phyloP scores from a whole-genome alignment of 2,113 vertebrate genomes.

The Prionailurus bengalensis region DNA sequence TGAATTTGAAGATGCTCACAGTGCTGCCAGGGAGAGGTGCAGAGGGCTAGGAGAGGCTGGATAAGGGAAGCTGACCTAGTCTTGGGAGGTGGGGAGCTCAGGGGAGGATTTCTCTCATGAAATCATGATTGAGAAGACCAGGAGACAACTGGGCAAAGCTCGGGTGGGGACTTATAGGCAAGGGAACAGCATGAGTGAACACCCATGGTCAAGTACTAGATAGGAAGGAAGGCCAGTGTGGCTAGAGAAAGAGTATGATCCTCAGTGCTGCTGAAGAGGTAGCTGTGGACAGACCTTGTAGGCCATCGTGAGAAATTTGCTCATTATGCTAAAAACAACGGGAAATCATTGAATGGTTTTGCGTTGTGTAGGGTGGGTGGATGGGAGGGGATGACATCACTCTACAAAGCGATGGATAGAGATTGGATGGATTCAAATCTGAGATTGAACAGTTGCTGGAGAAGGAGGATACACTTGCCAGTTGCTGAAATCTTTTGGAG shows the following conservation, averaged over 20 bases:
- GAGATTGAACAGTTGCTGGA: not conserved
- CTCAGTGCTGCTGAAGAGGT: not conserved
- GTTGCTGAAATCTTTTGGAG: not conserved
- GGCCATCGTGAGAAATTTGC: not conserved
- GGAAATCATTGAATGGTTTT: not conserved
- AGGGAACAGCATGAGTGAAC: not conserved
- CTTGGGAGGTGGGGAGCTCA: not conserved
- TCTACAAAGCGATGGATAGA: not conserved
- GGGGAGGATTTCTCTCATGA: not conserved
- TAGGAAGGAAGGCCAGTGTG: not conserved
- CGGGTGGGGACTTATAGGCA: not conserved
- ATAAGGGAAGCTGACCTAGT: not conserved
- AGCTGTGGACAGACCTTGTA: not conserved
- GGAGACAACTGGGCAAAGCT: not conserved
- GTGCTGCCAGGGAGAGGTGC: not conserved
- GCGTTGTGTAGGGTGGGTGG: not conserved
- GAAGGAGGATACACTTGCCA: not conserved
- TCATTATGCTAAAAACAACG: not conserved
- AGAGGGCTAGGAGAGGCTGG: not conserved
- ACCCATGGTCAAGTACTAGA: not conserved
- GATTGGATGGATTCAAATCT: not conserved
- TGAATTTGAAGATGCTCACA: not conserved
- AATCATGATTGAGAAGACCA: not conserved
- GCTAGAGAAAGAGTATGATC: not conserved
- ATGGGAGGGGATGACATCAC: not conserved